Evolutionary conservation across 2,888 invertebrate species (phyloP), one percentile per base, ranked within the genome.

Genomic region (Ischnus inquisitorius): DNA sequence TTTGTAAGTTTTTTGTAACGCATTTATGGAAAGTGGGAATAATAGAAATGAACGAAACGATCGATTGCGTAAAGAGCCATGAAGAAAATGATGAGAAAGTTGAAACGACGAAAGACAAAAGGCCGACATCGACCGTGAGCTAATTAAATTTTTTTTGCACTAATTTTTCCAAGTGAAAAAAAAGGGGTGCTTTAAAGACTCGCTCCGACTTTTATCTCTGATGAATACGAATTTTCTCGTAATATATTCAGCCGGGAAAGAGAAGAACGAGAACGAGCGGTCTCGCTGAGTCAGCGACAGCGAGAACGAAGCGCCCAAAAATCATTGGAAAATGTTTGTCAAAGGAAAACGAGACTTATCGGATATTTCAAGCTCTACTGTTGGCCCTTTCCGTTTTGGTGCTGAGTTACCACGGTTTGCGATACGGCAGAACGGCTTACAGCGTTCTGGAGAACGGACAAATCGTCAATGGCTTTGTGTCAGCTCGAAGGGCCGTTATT

Each of bases 371-470:
- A 85, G 87, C 89, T 71, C 65, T 87, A 12, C 43, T 90, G 16
- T 43, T 91, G 60, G 88, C 88, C 34, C 16, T 72, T 43, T 88
- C 84, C 34, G 83, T 90, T 85, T 80, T 90, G 60, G 72, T 79
- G 57, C 54, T 90, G 83, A 89, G 90, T 48, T 91, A 88, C 82
- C 83, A 88, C 4, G 88, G 90, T 5, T 28, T 89, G 8, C 86
- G 84, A 71, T 81, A 90, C 57, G 92, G 90, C 8, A 85, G 79
- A 16, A 87, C 85, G 10, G 88, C 89, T 48, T 90, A 89, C 51
- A 91, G 88, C 76, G 74, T 91, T 6, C 34, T 91, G 83, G 88
- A 90, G 22, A 90, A 89, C 65, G 91, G 91, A 4, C 76, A 87
- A 43, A 86, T 88, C 3, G 82, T 88, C n/a, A 79, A 84, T 60